phyloP scores from a whole-genome alignment of 2,113 vertebrate species.

The Sphaerodactylus townsendi region DNA sequence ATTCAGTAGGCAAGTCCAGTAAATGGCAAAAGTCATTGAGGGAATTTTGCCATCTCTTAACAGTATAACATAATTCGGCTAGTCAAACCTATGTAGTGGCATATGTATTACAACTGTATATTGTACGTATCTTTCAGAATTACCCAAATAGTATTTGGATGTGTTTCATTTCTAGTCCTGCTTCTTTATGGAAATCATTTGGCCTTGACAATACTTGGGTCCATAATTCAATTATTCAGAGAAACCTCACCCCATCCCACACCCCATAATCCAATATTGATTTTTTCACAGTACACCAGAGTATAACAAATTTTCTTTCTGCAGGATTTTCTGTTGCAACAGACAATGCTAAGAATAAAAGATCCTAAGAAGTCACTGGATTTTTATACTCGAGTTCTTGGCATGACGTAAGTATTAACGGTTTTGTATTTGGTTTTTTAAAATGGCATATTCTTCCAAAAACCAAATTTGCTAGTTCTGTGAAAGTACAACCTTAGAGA shows the following conservation, averaged over 20 bases:
- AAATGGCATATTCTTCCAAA: not conserved
- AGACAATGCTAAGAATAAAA: slow-evolving; percentile 96
- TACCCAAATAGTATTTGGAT: not conserved
- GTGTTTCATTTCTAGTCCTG: not conserved
- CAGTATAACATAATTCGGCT: not conserved
- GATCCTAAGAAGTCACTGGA: slow-evolving; percentile 95
- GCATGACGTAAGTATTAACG: slow-evolving; percentile 91
- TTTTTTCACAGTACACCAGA: not conserved
- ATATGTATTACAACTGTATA: not conserved
- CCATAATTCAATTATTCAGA: not conserved
- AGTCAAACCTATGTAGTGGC: not conserved
- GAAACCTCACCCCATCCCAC: not conserved
- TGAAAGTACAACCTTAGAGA: not conserved
- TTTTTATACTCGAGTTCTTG: slow-evolving; percentile 96
- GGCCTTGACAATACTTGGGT: not conserved
- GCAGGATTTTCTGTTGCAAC: slow-evolving; percentile 95
- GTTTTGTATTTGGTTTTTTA: not conserved
- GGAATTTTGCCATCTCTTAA: not conserved
- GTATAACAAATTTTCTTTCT: not conserved
- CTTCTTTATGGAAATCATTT: not conserved
- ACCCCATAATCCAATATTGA: not conserved
- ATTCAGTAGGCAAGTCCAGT: not conserved
- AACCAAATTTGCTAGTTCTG: accelerated
- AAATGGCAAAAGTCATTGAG: not conserved
- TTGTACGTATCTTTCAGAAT: not conserved